Conservation (phyloP, 2,797 vertebrate species). For the Sciaenops ocellatus region DNA sequence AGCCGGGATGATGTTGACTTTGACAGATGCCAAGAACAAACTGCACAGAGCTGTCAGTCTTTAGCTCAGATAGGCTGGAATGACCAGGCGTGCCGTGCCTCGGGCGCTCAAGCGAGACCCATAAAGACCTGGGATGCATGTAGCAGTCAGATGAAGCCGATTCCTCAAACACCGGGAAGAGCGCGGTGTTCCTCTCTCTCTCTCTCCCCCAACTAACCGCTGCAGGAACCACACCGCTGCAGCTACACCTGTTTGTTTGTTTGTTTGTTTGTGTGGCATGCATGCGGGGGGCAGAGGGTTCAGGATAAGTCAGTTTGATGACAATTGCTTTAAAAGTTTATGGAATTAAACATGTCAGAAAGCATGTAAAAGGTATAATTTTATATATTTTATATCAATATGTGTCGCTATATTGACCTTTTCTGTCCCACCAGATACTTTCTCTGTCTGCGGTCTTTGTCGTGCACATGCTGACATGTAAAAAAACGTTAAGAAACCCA, state of each 20-base stretch:
- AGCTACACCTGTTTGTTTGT: neutral
- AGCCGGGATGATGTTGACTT: constrained; percentile 24
- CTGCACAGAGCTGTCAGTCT: constrained; percentile 48
- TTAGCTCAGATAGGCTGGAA: constrained; percentile 49
- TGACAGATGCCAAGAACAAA: constrained; percentile 51
- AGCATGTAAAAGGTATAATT: neutral
- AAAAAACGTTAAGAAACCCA: neutral
- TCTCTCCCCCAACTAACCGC: constrained; percentile 1
- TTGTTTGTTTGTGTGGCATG: no score
- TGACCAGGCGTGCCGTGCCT: constrained; percentile 50
- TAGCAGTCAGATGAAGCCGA: constrained; percentile 24
- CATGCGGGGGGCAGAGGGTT: neutral
- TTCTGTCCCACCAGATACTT: neutral
- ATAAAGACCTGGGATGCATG: constrained; percentile 37
- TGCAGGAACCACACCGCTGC: neutral
- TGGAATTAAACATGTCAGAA: neutral
- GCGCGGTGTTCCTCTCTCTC: neutral
- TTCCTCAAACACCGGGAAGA: constrained; percentile 9
- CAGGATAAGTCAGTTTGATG: neutral
- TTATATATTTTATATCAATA: neutral
- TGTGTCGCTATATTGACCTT: constrained; percentile 13
- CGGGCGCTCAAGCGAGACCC: constrained; percentile 32
- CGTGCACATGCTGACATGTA: neutral
- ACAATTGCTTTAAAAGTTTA: neutral
- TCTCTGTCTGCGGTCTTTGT: neutral